phyloP scores from a whole-genome alignment of 30 jellyfish, hydroid and myxozoan species.

The Mastigias papua region DNA sequence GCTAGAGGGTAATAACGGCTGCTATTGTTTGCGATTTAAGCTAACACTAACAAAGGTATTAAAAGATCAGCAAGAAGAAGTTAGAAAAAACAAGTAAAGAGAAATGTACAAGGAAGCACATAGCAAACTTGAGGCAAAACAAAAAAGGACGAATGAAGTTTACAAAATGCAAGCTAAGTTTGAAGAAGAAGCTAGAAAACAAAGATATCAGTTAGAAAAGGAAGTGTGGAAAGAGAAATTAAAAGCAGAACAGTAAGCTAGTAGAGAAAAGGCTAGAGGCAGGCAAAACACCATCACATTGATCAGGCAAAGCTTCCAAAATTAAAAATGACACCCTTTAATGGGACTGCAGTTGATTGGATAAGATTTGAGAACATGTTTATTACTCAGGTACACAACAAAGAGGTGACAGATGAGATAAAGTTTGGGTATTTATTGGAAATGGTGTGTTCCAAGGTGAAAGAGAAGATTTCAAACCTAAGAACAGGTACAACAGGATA shows the following conservation, averaged over 20 bases:
- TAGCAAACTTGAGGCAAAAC: not conserved
- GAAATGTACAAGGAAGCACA: not conserved
- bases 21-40: too few species aligned
- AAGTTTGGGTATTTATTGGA: not conserved
- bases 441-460: not conserved
- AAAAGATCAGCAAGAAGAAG: not conserved
- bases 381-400: not conserved
- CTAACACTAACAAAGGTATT: not conserved
- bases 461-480: not conserved
- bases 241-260: not conserved
- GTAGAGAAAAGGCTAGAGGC: not conserved
- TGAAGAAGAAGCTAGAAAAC: not conserved
- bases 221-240: not conserved
- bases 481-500: not conserved
- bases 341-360: too few species aligned
- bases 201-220: not conserved
- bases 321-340: not conserved
- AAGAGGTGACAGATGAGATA: not conserved
- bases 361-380: not conserved
- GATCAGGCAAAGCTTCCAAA: not conserved
- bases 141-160: not conserved
- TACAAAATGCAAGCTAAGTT: not conserved
- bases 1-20: too few species aligned
- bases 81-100: not conserved
- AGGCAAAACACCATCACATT: not conserved